Evolutionary conservation across 2,888 invertebrate genomes (phyloP), one percentile per base, ranked within the genome.

Genomic region (Anthrax anthrax): DNA sequence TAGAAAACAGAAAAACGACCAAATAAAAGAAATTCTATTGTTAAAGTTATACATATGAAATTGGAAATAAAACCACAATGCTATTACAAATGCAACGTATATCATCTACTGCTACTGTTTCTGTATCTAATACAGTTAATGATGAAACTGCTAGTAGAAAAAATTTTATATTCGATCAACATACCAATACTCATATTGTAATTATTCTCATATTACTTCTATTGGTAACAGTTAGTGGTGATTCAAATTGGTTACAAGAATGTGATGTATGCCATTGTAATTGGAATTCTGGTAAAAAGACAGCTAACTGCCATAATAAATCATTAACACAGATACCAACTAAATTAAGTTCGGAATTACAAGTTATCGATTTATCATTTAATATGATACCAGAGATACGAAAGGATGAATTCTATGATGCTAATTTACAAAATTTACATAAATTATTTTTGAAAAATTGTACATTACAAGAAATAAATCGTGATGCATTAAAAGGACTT

Each of bases 281-380:
- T 52, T 91, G 91, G 90, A 79, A 79, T 27, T 80, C 81, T 49
- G 89, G 90, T 8, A 86, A 82, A 64, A 87, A 84, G 62, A 80
- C 80, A 18, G 90, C 88, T 2, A 84, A 87, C 55, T 92, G 92
- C 63, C 76, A 76, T 34, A 72, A 74, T 46, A 73, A 75, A 37
- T 72, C 74, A n/a, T 72, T 86, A 32, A 74, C 72, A 41, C 70
- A 76, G 29, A 78, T 92, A 53, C 91, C 91, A 1, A 71, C 70
- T 50, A 76, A 77, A 44, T 70, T 91, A 34, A 85, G 84, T 60
- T 69, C 76, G 36, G 83, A 84, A 50, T 72, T 82, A 57, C 78
- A 82, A 60, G 77, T 76, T 44, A 72, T 88, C 38, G 83, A 87
- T 58, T 71, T 89, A 37, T 78, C 81, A 3, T 75, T 76, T 50